These are phyloP conservation scores for Nematopogon swammerdamellus DNA, from an alignment of 2,888 invertebrate species.

Conservation along the genomic window DNA sequence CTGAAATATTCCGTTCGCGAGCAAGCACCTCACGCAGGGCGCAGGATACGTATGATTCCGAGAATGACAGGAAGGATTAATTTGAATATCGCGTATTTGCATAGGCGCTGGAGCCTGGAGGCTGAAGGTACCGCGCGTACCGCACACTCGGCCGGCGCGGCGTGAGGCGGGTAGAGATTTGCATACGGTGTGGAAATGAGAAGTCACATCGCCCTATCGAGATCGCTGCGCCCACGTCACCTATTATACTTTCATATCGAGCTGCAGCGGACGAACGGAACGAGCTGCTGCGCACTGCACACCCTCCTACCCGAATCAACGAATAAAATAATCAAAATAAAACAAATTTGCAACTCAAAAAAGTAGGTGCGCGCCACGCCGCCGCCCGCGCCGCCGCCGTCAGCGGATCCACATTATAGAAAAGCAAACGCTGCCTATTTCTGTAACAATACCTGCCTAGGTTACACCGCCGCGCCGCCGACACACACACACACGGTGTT, in stretches of 20 bases:
- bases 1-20: not conserved
- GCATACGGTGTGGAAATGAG: not conserved
- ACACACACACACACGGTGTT: too few relatives aligned
- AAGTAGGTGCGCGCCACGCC: not conserved
- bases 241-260: not conserved
- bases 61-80: not conserved
- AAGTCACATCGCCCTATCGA: not conserved
- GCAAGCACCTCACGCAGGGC: not conserved
- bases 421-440: too few relatives aligned
- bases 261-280: too few relatives aligned
- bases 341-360: not conserved
- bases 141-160: not conserved
- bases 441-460: too few relatives aligned
- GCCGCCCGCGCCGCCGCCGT: too few relatives aligned
- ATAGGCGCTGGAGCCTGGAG: not conserved
- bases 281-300: too few relatives aligned
- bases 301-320: not conserved
- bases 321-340: not conserved
- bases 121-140: too few relatives aligned
- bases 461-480: too few relatives aligned
- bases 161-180: not conserved
- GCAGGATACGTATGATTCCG: not conserved
- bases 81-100: not conserved
- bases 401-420: too few relatives aligned
- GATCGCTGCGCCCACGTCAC: not conserved